Conservation (phyloP, 2,113 vertebrate genomes). For the Isichthys henryi region DNA sequence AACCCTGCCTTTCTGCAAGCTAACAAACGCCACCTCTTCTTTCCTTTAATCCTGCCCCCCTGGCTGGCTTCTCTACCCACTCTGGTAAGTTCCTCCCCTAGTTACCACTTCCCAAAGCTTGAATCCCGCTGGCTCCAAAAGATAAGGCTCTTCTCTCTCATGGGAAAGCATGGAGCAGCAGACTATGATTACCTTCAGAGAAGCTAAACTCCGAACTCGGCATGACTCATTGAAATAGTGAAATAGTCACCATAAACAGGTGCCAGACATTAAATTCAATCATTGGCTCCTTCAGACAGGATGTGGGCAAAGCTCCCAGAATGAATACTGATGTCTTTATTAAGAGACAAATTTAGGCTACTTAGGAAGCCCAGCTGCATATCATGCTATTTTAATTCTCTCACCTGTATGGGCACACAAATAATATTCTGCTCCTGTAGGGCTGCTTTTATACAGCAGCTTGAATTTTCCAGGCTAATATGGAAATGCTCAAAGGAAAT, state of each 20-base stretch:
- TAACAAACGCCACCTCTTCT: not conserved
- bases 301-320: conserved; percentile 45
- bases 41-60: not conserved
- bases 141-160: not conserved
- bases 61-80: not conserved
- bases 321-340: conserved; percentile 52
- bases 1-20: not conserved
- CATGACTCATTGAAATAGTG: not conserved
- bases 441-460: not conserved
- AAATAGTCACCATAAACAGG: not conserved
- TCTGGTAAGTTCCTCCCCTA: not conserved
- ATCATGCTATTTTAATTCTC: not conserved
- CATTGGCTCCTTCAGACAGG: conserved; percentile 45
- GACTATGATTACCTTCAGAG: not conserved
- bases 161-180: too few relatives aligned
- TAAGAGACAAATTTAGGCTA: conserved; percentile 57
- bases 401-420: not conserved
- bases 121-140: not conserved
- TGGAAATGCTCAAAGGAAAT: not conserved
- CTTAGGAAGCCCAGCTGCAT: conserved; percentile 26
- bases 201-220: not conserved
- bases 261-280: conserved; percentile 38
- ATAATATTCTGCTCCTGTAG: not conserved
- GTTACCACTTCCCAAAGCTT: not conserved
- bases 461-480: not conserved